Base-by-base conservation (phyloP, 2,797 vertebrate genomes). In the Loris lydekkerianus region DNA sequence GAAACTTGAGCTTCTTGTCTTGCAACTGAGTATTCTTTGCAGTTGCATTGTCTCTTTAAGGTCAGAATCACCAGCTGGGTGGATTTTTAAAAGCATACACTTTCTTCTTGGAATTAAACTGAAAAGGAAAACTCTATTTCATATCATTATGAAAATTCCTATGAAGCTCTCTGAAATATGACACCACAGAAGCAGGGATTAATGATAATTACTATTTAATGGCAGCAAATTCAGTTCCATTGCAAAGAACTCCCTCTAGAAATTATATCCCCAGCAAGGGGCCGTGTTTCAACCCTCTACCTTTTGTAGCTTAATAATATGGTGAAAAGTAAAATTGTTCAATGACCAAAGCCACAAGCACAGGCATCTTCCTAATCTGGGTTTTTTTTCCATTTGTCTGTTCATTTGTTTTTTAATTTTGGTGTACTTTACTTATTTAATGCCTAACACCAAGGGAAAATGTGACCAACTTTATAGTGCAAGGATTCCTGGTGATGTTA, bases 21-120 rank as follows among this genome's bases (percentile, higher is more conserved):
- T 73, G 21, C 43, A 63, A 58, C 5, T 60, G 34, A 11, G 4
- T 77, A 69, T 72, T 93, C 75, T 80, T 70, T 77, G 70, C 18
- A 90, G 72, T 9, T 58, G 10, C 27, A 53, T 0, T 82, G 21
- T 82, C 49, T 80, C 73, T 89, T 58, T 92, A 94, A 94, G 75
- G 81, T 84, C 14, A 25, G 10, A 29, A 67, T 14, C 18, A 15
- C 82, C 14, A 10, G 82, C 69, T 85, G 27, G 18, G 82, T 91
- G 49, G 49, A 73, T 84, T 94, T 87, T 92, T 1, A 60, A 84
- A 93, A 85, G 7, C 40, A 61, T 25, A 67, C 0, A 34, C 58
- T 93, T 88, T 91, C 43, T 78, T 88, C 80, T 23, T 61, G 18
- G 53, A 94, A 89, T 93, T 97, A 93, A 97, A 90, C 92, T 90